Base-by-base conservation (phyloP, 2,888 invertebrate genomes). In the Drosophila sordidula region DNA sequence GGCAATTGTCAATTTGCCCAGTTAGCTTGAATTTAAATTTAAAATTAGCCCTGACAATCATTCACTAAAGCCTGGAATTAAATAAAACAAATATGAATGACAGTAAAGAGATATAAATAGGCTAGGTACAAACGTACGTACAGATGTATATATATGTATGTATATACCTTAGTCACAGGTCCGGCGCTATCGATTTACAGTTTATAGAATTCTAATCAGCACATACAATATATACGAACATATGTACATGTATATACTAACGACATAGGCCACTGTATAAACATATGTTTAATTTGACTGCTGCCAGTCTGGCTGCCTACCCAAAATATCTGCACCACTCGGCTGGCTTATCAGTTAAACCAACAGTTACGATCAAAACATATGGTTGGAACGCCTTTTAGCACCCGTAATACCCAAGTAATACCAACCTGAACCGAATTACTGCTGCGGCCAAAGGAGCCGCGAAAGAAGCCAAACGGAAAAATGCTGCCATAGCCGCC, bases 401-500 rank as follows among this genome's bases (percentile, higher is more conserved):
- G 22, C 42, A 22, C 14, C 22, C 12, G 34, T 25, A 22, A 12
- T 9, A 42, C 32, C 32, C 46, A 32, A 6, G n/a, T 34, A 55
- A 45, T 44, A 75, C 85, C 50, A 57, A 92, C 92, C 92, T 91
- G 92, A 38, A 86, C 73, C 8, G 92, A 87, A 65, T 70, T 90
- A 32, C 84, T 81, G 36, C 55, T 80, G 75, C 68, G 78, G 0
- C 83, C 80, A 46, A 91, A 85, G 16, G 92, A 91, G 58, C 79
- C 79, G 39, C 92, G 90, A 50, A 92, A 78, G 47, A 92, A 90
- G 34, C 90, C 91, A 70, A 92, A 92, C 52, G 92, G 89, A 68
- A 92, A 87, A 49, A 92, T 82, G 70, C 91, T 92, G 34, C 92
- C 91, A 80, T 92, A 92, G 47, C 89, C 81, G 55, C 72, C 70